Evolutionary conservation across 2,113 vertebrate genomes (phyloP).

Genomic region (Macquaria australasica): DNA sequence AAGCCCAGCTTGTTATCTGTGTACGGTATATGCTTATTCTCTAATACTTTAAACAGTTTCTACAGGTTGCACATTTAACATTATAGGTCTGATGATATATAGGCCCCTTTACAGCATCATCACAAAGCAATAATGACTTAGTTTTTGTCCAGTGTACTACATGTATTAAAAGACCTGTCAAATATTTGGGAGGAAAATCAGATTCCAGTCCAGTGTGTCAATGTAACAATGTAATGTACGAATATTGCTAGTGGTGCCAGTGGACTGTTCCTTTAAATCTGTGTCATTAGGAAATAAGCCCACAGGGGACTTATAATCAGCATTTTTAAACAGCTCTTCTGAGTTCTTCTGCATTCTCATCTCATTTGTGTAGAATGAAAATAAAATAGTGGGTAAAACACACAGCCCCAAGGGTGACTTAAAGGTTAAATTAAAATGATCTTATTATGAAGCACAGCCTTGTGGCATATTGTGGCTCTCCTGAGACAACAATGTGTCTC

Average conservation of each 20-base stretch:
- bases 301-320: background rate
- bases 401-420: background rate
- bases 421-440: constrained; percentile 5
- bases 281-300: constrained; percentile 10
- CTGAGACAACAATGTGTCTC: background rate
- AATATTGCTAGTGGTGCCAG: background rate
- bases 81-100: background rate
- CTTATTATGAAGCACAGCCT: background rate
- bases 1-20: background rate
- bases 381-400: background rate
- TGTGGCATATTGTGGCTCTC: background rate
- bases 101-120: background rate
- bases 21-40: no score
- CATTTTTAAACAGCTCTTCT: background rate
- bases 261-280: background rate
- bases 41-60: background rate
- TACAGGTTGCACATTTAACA: background rate
- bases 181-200: background rate
- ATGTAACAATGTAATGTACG: no score
- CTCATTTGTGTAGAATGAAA: constrained; percentile 3
- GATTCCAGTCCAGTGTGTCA: background rate
- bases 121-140: background rate
- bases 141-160: background rate
- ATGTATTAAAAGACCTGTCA: no score
- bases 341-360: constrained; percentile 7